A percentile compares a stretch with the other conserved stretches of the same genome.
These are phyloP conservation scores for Erebia epiphron DNA, from an alignment of 2,888 invertebrate genomes.

Conservation along the genomic window DNA sequence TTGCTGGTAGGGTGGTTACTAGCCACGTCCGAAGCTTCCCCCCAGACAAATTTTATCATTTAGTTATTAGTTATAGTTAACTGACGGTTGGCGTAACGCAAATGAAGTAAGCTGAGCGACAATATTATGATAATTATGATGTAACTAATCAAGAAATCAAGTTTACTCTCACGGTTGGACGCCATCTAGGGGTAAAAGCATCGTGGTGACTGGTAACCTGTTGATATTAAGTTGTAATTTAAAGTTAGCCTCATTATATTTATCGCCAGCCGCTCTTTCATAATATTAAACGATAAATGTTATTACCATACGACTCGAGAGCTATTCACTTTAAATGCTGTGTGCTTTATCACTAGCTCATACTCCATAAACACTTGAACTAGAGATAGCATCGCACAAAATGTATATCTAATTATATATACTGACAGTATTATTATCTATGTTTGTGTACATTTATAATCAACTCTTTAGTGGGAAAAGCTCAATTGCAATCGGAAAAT, in stretches of 20 bases:
- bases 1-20: no score
- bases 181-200: conserved; percentile 38
- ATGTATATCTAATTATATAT: neutral
- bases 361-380: conserved; percentile 2
- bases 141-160: conserved; percentile 10
- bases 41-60: no score
- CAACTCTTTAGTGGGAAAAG: no score
- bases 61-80: no score
- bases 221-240: conserved; percentile 40
- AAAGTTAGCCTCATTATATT: conserved; percentile 31
- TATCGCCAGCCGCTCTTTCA: conserved; percentile 19
- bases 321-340: no score
- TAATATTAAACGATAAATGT: conserved; percentile 11
- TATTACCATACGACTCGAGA: neutral
- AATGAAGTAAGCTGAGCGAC: neutral
- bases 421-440: neutral
- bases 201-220: conserved; percentile 38
- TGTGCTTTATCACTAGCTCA: neutral
- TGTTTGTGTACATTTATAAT: neutral
- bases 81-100: no score
- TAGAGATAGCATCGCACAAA: conserved; percentile 4
- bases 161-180: conserved; percentile 22
- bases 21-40: no score
- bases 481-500: no score
- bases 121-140: neutral